Conservation (phyloP, 2,797 vertebrate species). For the Gymnodraco acuticeps region DNA sequence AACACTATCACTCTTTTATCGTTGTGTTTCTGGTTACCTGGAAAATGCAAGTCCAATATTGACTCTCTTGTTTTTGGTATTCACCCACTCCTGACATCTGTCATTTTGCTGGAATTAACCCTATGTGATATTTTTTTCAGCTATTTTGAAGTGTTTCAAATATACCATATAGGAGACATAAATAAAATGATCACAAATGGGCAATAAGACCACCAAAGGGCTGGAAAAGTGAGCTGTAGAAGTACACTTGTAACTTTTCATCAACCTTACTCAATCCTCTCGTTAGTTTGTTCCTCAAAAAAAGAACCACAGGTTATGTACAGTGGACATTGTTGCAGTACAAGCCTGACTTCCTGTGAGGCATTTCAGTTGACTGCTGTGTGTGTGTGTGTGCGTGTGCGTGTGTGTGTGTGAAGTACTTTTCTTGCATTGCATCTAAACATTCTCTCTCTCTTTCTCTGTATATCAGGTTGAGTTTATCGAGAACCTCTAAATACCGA, state of each 20-base stretch:
- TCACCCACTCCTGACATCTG: too few relatives aligned
- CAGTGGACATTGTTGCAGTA: constrained; percentile 19
- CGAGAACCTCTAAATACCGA: constrained; percentile 48
- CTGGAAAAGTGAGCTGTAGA: constrained; percentile 1
- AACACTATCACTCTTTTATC: too few relatives aligned
- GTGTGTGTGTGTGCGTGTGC: too few relatives aligned
- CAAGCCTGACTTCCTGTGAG: constrained; percentile 50
- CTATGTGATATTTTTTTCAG: too few relatives aligned
- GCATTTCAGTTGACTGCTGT: constrained; percentile 24
- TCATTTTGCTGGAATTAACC: too few relatives aligned
- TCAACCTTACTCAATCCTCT: constrained; percentile 13
- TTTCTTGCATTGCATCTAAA: constrained; percentile 16
- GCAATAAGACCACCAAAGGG: neutral
- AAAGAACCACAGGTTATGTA: neutral
- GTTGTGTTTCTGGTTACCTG: too few relatives aligned
- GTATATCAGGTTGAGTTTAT: constrained; percentile 60
- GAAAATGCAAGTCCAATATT: too few relatives aligned
- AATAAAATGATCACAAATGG: neutral
- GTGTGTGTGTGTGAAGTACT: neutral
- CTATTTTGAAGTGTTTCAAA: too few relatives aligned
- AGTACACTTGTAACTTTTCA: constrained; percentile 6
- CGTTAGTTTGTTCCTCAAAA: neutral
- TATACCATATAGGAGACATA: neutral
- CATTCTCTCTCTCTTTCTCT: constrained; percentile 34
- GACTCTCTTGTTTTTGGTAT: too few relatives aligned